phyloP scores from a whole-genome alignment of 2,113 vertebrate genomes.

The Calidris pygmaea region DNA sequence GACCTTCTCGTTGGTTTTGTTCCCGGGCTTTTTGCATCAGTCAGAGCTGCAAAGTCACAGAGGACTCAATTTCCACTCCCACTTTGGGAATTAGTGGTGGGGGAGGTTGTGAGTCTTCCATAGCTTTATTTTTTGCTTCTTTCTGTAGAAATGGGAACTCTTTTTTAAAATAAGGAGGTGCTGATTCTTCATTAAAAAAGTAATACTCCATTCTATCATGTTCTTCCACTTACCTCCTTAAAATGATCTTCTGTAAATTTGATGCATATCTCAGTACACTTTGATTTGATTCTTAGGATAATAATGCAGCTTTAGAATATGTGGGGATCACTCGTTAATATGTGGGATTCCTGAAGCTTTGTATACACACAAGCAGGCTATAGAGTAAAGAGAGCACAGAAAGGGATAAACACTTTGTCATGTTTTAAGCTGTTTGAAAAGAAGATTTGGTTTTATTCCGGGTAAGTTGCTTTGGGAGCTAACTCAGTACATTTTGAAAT shows the following conservation, averaged over 20 bases:
- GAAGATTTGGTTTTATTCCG: conserved; percentile 54
- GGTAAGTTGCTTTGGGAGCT: not conserved
- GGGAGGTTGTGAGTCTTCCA: not conserved
- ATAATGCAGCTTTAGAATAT: not conserved
- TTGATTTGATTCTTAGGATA: not conserved
- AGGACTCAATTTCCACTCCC: not conserved
- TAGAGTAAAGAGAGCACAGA: conserved; percentile 23
- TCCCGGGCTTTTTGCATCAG: not conserved
- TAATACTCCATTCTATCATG: fast-evolving
- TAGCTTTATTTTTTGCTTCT: not conserved
- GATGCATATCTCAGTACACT: not conserved
- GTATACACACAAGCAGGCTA: not conserved
- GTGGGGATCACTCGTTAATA: not conserved
- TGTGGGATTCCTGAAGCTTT: conserved; percentile 7
- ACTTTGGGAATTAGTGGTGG: not conserved
- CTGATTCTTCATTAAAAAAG: not conserved
- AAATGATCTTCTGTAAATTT: not conserved
- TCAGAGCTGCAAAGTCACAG: not conserved
- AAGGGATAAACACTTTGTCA: conserved; percentile 13
- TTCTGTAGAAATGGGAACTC: not conserved
- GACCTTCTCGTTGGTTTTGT: not conserved
- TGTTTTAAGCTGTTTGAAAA: conserved; percentile 49
- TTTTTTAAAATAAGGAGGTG: not conserved
- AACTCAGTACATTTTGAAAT: not conserved
- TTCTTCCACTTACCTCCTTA: not conserved